A percentile compares a stretch with the other conserved stretches of the same genome.
Evolutionary conservation across 2,113 vertebrate genomes (phyloP).

Genomic region (Pogonocichla stellata): DNA sequence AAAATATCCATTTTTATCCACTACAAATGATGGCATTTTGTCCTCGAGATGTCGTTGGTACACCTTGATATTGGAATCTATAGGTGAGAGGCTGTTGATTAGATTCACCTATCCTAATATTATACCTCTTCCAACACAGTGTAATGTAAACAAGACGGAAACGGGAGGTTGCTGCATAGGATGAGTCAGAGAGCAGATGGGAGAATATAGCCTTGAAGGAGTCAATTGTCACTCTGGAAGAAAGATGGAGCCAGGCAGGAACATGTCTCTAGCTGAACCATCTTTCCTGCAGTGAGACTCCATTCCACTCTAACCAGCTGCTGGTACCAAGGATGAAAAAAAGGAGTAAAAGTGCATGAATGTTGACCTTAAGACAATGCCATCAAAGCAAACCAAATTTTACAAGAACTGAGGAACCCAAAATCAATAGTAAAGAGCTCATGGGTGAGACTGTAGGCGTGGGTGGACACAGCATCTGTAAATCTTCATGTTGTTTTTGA

Average conservation of each 20-base stretch:
- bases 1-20: neutral
- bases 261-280: neutral
- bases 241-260: rapidly evolving
- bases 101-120: neutral
- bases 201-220: neutral
- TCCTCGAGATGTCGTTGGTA: rapidly evolving
- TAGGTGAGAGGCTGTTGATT: neutral
- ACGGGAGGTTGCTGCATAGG: neutral
- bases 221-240: neutral
- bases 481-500: neutral
- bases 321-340: neutral
- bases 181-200: neutral
- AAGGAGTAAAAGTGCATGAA: neutral
- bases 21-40: rapidly evolving
- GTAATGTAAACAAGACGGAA: neutral
- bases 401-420: neutral
- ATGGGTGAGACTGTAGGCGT: neutral
- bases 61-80: neutral
- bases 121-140: neutral
- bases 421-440: neutral
- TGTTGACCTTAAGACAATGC: neutral
- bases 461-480: neutral
- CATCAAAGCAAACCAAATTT: neutral
- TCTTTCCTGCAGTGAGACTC: neutral
- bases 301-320: neutral